Conservation (phyloP, 1,140 invertebrate genomes). For the Drosophila quadrilineata region DNA sequence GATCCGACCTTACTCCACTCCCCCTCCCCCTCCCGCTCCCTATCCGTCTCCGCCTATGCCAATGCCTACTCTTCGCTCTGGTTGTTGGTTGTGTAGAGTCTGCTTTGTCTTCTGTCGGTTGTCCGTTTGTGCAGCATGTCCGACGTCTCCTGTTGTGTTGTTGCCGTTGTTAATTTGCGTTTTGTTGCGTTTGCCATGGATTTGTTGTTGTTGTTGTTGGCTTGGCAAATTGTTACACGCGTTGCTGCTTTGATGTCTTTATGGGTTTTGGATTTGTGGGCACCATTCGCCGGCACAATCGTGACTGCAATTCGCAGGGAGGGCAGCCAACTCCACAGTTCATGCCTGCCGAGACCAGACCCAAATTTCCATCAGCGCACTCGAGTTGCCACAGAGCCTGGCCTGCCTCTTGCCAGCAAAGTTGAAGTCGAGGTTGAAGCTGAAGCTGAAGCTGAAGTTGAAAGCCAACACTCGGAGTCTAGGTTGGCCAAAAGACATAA, state of each 20-base stretch:
- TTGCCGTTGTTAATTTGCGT: conserved; percentile 74
- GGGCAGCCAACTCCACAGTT: not conserved
- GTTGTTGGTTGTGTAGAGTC: too few species aligned
- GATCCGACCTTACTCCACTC: conserved; percentile 11
- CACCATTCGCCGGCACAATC: conserved; percentile 60
- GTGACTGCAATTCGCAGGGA: conserved; percentile 68
- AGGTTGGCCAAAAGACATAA: conserved; percentile 65
- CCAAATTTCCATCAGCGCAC: not conserved
- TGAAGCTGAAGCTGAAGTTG: conserved; percentile 3
- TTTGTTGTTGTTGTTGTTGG: conserved; percentile 40
- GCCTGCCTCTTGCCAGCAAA: not conserved
- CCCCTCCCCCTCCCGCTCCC: not conserved
- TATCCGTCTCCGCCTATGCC: not conserved
- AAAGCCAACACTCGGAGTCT: conserved; percentile 1
- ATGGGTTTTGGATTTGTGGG: conserved; percentile 78
- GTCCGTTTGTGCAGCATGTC: not conserved
- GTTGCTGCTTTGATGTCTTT: conserved; percentile 79
- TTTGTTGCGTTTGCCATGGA: conserved; percentile 66
- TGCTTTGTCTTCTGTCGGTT: conserved; percentile 18
- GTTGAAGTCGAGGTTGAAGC: not conserved
- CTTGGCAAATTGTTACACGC: conserved; percentile 79
- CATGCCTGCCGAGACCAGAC: too few species aligned
- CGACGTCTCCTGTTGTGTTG: conserved; percentile 30
- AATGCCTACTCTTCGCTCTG: conserved; percentile 20
- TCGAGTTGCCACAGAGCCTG: not conserved